Conservation (phyloP, 1,140 invertebrate species). For the Calosoma granatense region DNA sequence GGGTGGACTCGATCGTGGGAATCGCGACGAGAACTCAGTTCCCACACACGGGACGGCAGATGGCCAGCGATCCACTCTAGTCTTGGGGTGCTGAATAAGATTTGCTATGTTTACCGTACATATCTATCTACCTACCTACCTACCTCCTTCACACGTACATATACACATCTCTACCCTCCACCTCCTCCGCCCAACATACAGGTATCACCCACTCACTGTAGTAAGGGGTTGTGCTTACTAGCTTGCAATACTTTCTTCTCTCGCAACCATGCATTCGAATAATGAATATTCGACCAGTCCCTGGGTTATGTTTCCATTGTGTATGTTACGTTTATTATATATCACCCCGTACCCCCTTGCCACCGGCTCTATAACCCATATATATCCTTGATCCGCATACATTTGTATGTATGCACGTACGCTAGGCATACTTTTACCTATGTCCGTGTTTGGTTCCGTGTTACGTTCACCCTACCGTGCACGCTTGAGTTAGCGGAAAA, state of each 20-base stretch:
- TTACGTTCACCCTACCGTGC: constrained; percentile 14
- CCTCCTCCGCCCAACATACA: neutral
- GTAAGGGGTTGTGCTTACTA: neutral
- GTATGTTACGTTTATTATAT: neutral
- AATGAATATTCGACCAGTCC: neutral
- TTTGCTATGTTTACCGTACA: constrained; percentile 8
- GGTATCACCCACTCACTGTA: too few relatives aligned
- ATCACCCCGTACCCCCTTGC: constrained; percentile 7
- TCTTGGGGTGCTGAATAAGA: constrained; percentile 22
- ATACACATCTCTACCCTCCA: neutral
- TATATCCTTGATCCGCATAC: too few relatives aligned
- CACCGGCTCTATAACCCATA: constrained; percentile 13
- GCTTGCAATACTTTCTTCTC: neutral
- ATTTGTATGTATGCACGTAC: too few relatives aligned
- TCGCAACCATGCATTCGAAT: neutral
- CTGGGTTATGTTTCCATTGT: neutral
- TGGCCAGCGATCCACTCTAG: constrained; percentile 24
- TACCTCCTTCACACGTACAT: too few relatives aligned
- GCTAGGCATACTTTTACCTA: constrained; percentile 18
- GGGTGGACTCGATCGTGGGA: constrained; percentile 33
- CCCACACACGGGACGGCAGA: constrained; percentile 34
- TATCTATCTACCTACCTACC: neutral
- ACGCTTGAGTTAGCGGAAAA: constrained; percentile 15
- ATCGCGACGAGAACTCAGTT: constrained; percentile 28
- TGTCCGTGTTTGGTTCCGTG: constrained; percentile 5